A percentile compares a stretch with the other conserved stretches of the same genome.
Evolutionary conservation across 2,113 vertebrate species (phyloP).

Genomic region (Pangasianodon gigas): DNA sequence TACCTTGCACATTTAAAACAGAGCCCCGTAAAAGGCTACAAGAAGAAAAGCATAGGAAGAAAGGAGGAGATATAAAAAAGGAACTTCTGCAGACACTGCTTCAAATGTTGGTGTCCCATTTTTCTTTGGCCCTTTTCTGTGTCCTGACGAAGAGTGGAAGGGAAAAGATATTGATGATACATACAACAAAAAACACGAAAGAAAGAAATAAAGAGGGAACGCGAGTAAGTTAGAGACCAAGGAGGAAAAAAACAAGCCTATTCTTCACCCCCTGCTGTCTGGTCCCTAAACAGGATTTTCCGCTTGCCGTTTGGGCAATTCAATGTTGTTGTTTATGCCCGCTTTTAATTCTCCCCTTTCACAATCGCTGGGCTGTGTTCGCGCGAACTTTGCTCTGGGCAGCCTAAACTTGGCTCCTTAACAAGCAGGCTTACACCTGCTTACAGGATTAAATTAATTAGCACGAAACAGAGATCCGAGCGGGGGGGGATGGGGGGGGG

Average conservation of each 20-base stretch:
- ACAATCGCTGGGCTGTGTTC: constrained; percentile 63
- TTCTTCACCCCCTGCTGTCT: constrained; percentile 58
- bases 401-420: constrained; percentile 73
- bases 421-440: constrained; percentile 81
- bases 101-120: constrained; percentile 60
- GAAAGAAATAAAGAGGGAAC: constrained; percentile 32
- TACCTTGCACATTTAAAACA: constrained; percentile 70
- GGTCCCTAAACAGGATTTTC: constrained; percentile 69
- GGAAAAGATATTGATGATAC: constrained; percentile 59
- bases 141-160: constrained; percentile 62
- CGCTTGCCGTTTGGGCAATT: constrained; percentile 64
- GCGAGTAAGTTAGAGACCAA: constrained; percentile 53
- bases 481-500: constrained; percentile 64
- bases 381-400: constrained; percentile 62
- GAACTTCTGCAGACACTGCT: constrained; percentile 63
- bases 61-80: constrained; percentile 53
- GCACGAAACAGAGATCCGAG: constrained; percentile 73
- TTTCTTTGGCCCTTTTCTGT: constrained; percentile 68
- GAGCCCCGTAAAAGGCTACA: constrained; percentile 62
- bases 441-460: constrained; percentile 87
- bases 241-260: constrained; percentile 52
- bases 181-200: constrained; percentile 43
- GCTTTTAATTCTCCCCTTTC: constrained; percentile 61
- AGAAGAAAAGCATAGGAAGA: constrained; percentile 60
- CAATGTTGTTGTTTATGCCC: constrained; percentile 62